Conservation (phyloP, 2,888 invertebrate genomes). For the Bembecia ichneumoniformis region DNA sequence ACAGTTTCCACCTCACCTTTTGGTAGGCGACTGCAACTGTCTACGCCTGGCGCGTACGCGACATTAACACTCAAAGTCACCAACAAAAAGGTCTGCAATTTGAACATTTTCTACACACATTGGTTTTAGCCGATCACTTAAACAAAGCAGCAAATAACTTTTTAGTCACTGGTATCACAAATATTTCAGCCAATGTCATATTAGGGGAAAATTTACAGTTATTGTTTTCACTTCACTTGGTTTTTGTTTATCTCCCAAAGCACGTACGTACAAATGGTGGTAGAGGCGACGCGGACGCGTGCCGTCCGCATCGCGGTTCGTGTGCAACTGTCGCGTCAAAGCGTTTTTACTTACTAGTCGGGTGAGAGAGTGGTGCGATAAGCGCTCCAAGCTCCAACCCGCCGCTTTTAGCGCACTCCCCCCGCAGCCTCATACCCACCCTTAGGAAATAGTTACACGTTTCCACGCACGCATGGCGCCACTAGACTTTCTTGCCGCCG, state of each 20-base stretch:
- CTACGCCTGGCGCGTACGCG: constrained; percentile 54
- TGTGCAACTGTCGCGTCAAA: constrained; percentile 49
- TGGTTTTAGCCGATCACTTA: constrained; percentile 35
- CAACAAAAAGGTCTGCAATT: constrained; percentile 64
- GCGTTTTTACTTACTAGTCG: constrained; percentile 35
- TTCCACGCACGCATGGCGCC: constrained; percentile 62
- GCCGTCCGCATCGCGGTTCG: constrained; percentile 55
- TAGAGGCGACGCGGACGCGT: constrained; percentile 47
- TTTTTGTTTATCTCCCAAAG: constrained; percentile 61
- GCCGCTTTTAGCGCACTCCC: constrained; percentile 39
- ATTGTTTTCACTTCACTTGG: constrained; percentile 40
- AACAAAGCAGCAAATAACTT: constrained; percentile 22
- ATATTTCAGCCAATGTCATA: constrained; percentile 26
- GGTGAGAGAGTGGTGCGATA: constrained; percentile 41
- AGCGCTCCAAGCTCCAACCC: constrained; percentile 36
- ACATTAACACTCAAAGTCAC: constrained; percentile 66
- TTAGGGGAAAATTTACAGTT: constrained; percentile 27
- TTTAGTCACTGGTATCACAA: constrained; percentile 18
- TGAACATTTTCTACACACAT: constrained; percentile 67
- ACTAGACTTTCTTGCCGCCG: constrained; percentile 48
- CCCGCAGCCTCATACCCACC: constrained; percentile 47
- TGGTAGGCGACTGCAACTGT: constrained; percentile 47
- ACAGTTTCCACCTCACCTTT: constrained; percentile 68
- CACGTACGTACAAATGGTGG: constrained; percentile 34
- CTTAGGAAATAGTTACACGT: constrained; percentile 50